These are phyloP conservation scores for Dysidea cf. avara DNA, from an alignment of 37 sponge, comb jelly and placozoan genomes.

Conservation along the genomic window DNA sequence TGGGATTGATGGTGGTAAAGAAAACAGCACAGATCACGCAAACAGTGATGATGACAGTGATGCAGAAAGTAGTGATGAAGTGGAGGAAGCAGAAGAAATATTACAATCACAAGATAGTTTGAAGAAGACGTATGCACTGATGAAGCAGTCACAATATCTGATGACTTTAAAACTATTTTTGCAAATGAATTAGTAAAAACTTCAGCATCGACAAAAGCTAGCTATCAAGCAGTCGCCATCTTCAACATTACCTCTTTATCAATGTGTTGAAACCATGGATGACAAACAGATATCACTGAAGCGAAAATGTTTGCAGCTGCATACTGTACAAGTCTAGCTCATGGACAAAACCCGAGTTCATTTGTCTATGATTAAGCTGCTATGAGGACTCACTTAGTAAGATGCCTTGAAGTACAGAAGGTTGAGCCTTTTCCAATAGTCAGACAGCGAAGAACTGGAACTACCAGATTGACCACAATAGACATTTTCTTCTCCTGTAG, in stretches of 20 bases:
- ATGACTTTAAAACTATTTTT: neutral
- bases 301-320: slow-evolving; percentile 4
- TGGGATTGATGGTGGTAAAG: neutral
- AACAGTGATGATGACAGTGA: slow-evolving; percentile 20
- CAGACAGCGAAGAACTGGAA: neutral
- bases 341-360: slow-evolving; percentile 1
- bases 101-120: neutral
- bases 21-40: neutral
- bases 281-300: no score
- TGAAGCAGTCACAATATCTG: neutral
- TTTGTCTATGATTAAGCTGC: neutral
- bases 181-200: no score
- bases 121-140: neutral
- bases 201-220: neutral
- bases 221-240: neutral
- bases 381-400: neutral
- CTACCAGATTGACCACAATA: neutral
- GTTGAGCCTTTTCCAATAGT: neutral
- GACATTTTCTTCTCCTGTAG: neutral
- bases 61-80: neutral
- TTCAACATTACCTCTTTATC: neutral
- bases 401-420: neutral
- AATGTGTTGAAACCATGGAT: no score
- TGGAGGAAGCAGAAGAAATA: neutral
- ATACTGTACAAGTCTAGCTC: neutral